These are phyloP conservation scores for Semaprochilodus insignis DNA, from an alignment of 2,797 vertebrate genomes.

Conservation along the genomic window DNA sequence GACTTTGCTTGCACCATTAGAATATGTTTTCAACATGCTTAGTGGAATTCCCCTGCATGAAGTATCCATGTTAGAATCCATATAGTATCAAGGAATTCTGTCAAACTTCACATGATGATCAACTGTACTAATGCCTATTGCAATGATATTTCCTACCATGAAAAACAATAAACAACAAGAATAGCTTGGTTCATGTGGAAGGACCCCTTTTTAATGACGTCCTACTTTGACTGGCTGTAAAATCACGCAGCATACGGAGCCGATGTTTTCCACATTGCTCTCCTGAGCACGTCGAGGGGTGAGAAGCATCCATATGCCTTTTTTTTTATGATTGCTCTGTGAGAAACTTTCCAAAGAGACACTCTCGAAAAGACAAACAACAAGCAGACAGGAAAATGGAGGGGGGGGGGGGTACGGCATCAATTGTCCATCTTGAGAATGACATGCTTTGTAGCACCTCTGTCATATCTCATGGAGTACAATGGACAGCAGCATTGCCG, in stretches of 20 bases:
- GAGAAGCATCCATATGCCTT: constrained; percentile 68
- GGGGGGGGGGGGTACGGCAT: constrained; percentile 35
- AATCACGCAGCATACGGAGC: constrained; percentile 25
- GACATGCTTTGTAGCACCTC: constrained; percentile 83
- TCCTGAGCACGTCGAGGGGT: constrained; percentile 39
- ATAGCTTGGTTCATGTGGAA: neutral
- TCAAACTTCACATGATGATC: neutral
- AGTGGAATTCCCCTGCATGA: neutral
- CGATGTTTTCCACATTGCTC: constrained; percentile 36
- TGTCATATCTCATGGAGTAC: constrained; percentile 83
- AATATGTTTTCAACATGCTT: neutral
- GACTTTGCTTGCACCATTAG: neutral
- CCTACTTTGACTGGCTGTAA: constrained; percentile 24
- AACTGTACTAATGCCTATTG: neutral
- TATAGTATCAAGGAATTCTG: neutral
- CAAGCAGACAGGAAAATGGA: constrained; percentile 62
- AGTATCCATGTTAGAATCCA: too few species aligned
- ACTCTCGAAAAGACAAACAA: constrained; percentile 74
- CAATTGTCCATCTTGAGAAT: constrained; percentile 82
- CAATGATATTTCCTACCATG: constrained; percentile 11
- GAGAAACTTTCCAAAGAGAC: constrained; percentile 74
- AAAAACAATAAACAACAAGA: constrained; percentile 32
- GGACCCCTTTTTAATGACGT: constrained; percentile 2
- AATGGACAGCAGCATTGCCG: constrained; percentile 77
- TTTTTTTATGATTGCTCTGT: constrained; percentile 68